phyloP scores from a whole-genome alignment of 2,888 invertebrate species.

The Celastrina argiolus region DNA sequence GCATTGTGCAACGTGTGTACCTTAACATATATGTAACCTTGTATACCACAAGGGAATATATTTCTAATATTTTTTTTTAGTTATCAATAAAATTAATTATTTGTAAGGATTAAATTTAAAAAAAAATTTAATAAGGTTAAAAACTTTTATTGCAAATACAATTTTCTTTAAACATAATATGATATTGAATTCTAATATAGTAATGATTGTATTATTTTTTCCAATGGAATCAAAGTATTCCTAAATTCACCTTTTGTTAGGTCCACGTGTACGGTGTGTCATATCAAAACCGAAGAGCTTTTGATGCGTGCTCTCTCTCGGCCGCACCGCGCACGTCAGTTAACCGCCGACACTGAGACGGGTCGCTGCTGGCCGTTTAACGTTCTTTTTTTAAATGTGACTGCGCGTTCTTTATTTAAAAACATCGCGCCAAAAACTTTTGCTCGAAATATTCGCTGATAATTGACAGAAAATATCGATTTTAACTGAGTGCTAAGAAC shows the following conservation, averaged over 20 bases:
- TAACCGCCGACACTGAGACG: background rate
- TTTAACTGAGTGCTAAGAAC: background rate
- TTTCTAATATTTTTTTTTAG: no score
- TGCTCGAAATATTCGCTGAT: background rate
- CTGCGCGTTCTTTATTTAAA: slow-evolving; percentile 7
- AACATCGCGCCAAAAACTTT: background rate
- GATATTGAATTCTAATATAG: no score
- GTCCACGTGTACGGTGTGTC: no score
- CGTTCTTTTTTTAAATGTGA: slow-evolving; percentile 13
- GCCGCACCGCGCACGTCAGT: slow-evolving; percentile 9
- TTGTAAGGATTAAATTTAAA: no score
- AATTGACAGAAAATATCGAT: background rate
- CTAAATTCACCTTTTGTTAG: background rate
- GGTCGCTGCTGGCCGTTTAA: background rate
- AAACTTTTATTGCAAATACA: no score
- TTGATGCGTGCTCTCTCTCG: slow-evolving; percentile 2
- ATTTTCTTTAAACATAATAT: no score
- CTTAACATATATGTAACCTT: no score
- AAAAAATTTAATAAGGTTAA: no score
- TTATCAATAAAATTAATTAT: no score
- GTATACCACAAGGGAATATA: no score
- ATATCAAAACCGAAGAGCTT: background rate
- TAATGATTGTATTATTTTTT: background rate
- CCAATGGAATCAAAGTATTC: background rate
- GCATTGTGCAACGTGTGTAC: no score